phyloP scores from a whole-genome alignment of 2,888 invertebrate genomes.

The Hybos culiciformis region DNA sequence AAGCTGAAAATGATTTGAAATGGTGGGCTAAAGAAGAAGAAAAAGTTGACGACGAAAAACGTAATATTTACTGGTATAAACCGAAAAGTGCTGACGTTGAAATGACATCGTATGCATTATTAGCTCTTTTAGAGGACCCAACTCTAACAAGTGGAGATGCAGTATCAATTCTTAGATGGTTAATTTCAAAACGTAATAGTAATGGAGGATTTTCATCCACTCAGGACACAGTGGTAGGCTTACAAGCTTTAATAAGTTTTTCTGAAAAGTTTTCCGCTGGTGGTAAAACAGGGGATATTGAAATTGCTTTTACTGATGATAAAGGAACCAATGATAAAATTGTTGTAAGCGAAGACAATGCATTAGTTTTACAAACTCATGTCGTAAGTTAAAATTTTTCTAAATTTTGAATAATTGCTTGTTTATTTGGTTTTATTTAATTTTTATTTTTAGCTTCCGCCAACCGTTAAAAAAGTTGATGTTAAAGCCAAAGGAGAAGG shows the following conservation, averaged over 20 bases:
- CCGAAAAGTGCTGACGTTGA: conserved; percentile 60
- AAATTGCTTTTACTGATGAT: conserved; percentile 21
- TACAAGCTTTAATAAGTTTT: conserved; percentile 54
- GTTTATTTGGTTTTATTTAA: too few species aligned
- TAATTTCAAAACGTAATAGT: conserved; percentile 50
- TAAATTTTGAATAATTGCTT: background rate
- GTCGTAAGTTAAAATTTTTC: conserved; percentile 39
- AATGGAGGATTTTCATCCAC: conserved; percentile 64
- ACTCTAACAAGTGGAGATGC: too few species aligned
- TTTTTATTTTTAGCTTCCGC: conserved; percentile 23
- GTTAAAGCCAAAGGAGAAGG: conserved; percentile 70
- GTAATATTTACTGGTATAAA: conserved; percentile 46
- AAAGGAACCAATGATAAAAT: conserved; percentile 20
- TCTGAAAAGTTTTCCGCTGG: conserved; percentile 42
- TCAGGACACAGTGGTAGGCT: conserved; percentile 64
- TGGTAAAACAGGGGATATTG: conserved; percentile 21
- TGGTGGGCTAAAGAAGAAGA: conserved; percentile 66
- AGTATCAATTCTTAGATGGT: conserved; percentile 54
- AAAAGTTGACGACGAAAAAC: conserved; percentile 40
- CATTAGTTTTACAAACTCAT: conserved; percentile 68
- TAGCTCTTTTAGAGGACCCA: conserved; percentile 50
- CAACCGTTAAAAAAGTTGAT: conserved; percentile 45
- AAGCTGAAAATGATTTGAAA: conserved; percentile 45
- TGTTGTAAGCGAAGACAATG: conserved; percentile 54
- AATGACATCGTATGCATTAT: conserved; percentile 76